Percentiles rank a stretch among this genome's conserved stretches.
These are phyloP conservation scores for Tanypteryx hageni DNA, from an alignment of 2,888 invertebrate genomes.

Conservation along the genomic window DNA sequence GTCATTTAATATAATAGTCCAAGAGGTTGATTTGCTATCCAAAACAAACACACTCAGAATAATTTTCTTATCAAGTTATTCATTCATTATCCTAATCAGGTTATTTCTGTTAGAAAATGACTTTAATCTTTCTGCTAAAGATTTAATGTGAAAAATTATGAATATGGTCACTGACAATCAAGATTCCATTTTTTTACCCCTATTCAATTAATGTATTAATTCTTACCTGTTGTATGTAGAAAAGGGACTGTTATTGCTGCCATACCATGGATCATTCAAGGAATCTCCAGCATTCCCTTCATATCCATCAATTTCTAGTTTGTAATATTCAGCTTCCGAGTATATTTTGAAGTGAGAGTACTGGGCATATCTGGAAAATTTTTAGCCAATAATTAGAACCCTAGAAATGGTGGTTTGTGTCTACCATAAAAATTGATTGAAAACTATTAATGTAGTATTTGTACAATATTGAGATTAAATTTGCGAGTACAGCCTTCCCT, in stretches of 20 bases:
- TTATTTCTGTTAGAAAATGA: background rate
- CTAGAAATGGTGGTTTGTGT: too few species aligned
- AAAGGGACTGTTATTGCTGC: conserved; percentile 94
- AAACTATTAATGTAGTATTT: background rate
- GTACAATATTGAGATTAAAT: background rate
- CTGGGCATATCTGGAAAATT: conserved; percentile 85
- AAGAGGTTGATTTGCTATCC: too few species aligned
- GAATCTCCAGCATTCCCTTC: conserved; percentile 95
- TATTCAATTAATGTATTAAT: background rate
- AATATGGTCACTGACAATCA: background rate
- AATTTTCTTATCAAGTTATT: background rate
- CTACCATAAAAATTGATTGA: background rate
- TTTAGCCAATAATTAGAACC: too few species aligned
- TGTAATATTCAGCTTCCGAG: conserved; percentile 93
- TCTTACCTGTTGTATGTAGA: conserved; percentile 91
- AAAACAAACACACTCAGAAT: too few species aligned
- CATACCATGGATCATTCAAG: conserved; percentile 95
- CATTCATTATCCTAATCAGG: background rate
- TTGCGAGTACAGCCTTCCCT: too few species aligned
- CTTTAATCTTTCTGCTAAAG: background rate
- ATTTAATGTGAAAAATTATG: background rate
- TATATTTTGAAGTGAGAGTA: conserved; percentile 95
- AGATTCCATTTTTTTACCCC: background rate
- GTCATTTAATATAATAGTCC: background rate
- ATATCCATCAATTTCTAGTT: conserved; percentile 93